Percentiles rank a stretch among this genome's conserved stretches.
These are phyloP conservation scores for Megaceryle alcyon DNA, from an alignment of 2,797 vertebrate species.

Conservation along the genomic window DNA sequence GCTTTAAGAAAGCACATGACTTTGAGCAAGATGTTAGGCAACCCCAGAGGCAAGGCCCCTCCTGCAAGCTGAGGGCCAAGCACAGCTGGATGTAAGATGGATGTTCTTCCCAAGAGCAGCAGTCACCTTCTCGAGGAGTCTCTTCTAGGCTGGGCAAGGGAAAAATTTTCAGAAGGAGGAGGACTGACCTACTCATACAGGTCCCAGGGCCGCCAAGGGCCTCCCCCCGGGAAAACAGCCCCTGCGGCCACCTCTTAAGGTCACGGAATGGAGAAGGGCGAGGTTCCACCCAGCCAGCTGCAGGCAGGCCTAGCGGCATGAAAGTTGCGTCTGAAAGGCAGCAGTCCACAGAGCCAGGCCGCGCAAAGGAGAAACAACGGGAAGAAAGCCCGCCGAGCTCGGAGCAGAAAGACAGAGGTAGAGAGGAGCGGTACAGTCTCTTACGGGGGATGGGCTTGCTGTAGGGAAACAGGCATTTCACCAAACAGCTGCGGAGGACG, in stretches of 20 bases:
- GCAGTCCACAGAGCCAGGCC: not conserved
- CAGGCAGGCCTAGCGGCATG: not conserved
- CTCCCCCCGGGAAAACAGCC: too few relatives aligned
- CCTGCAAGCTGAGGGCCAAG: not conserved
- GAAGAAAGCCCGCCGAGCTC: not conserved
- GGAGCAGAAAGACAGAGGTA: not conserved
- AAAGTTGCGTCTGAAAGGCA: fast-evolving
- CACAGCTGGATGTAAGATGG: fast-evolving
- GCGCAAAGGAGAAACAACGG: not conserved
- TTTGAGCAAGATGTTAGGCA: fast-evolving
- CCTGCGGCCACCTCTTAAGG: too few relatives aligned
- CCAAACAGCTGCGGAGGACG: not conserved
- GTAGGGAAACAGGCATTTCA: fast-evolving
- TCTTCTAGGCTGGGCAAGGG: not conserved
- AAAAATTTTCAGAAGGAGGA: not conserved
- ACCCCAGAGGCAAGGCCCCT: fast-evolving
- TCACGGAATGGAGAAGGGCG: fast-evolving
- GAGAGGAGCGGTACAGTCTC: not conserved
- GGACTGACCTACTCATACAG: not conserved
- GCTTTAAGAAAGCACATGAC: not conserved
- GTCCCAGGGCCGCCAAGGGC: not conserved
- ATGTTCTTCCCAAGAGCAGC: fast-evolving
- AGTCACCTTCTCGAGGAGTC: not conserved
- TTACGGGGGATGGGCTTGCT: not conserved
- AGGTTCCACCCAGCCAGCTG: not conserved